These are phyloP conservation scores for Malurus elegans DNA, from an alignment of 2,113 vertebrate genomes.

Conservation along the genomic window DNA sequence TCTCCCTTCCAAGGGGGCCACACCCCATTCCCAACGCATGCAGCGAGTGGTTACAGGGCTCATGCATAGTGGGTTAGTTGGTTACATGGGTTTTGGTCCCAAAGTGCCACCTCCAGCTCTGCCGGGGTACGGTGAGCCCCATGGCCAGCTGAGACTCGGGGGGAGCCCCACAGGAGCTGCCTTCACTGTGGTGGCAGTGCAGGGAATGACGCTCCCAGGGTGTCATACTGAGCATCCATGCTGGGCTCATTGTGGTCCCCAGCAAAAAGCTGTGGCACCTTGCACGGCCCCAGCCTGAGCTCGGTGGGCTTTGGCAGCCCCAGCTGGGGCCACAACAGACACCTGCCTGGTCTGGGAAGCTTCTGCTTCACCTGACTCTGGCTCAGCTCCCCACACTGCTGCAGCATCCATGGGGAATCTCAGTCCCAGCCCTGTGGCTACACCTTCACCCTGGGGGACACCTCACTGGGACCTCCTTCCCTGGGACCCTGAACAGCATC, in stretches of 20 bases:
- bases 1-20: not conserved
- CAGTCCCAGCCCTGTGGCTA: not conserved
- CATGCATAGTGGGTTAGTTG: conserved; percentile 45
- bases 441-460: not conserved
- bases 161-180: not conserved
- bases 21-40: not conserved
- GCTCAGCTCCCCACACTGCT: not conserved
- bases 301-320: not conserved
- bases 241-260: fast-evolving
- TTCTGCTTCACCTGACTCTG: not conserved
- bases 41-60: not conserved
- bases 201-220: not conserved
- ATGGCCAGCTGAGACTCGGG: fast-evolving
- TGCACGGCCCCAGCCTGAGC: not conserved
- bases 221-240: not conserved
- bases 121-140: fast-evolving
- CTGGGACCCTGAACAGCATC: not conserved
- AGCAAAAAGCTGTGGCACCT: not conserved
- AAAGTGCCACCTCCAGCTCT: not conserved
- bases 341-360: fast-evolving
- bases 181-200: not conserved
- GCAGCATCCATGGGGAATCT: not conserved
- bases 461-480: not conserved
- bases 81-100: not conserved
- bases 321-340: fast-evolving